phyloP scores from a whole-genome alignment of 2,113 vertebrate genomes.

The Paradoxurus hermaphroditus region DNA sequence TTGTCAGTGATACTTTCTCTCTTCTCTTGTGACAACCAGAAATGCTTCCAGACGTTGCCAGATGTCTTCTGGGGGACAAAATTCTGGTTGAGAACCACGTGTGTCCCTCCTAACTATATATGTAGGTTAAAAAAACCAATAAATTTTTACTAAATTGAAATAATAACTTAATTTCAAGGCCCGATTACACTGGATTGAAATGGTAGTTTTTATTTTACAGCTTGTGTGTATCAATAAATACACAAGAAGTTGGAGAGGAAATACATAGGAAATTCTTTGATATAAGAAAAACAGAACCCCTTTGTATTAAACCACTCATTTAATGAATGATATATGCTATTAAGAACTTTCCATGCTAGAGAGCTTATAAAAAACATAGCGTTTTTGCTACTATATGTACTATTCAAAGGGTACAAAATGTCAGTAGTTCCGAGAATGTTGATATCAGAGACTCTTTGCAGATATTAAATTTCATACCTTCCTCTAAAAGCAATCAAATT shows the following conservation, averaged over 20 bases:
- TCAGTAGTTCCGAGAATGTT: neutral
- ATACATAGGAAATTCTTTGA: neutral
- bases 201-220: slow-evolving; percentile 17
- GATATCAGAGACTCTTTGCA: neutral
- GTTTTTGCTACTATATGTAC: neutral
- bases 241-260: neutral
- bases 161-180: slow-evolving; percentile 3
- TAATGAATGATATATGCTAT: neutral
- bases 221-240: neutral
- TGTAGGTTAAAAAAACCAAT: neutral
- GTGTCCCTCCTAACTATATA: neutral
- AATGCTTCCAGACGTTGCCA: neutral
- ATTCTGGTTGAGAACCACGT: neutral
- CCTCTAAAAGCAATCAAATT: neutral
- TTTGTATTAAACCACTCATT: neutral
- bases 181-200: neutral
- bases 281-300: neutral
- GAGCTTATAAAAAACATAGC: neutral
- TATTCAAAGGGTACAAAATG: neutral
- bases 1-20: neutral
- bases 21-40: neutral
- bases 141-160: neutral
- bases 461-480: neutral
- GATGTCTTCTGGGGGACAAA: neutral
- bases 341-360: neutral